Evolutionary conservation across 2,113 vertebrate genomes (phyloP).

Genomic region (Triplophysa siluroides): DNA sequence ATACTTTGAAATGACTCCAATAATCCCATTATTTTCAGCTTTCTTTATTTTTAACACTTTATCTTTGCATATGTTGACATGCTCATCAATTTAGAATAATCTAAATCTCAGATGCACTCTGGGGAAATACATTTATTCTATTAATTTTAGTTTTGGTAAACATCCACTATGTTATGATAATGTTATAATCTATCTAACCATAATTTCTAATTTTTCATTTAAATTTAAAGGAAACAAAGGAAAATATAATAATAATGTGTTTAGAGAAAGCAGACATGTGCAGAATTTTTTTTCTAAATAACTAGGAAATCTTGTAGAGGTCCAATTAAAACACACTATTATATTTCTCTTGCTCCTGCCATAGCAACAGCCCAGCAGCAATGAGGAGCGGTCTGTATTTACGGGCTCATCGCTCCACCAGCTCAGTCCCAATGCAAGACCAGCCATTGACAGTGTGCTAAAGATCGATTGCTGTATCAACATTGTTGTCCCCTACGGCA

Average conservation of each 20-base stretch:
- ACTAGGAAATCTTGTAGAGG: not conserved
- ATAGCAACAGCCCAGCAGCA: not conserved
- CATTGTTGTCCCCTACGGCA: slow-evolving; percentile 50
- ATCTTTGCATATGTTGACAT: too few species aligned
- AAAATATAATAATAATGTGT: not conserved
- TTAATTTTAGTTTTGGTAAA: not conserved
- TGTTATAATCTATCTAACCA: not conserved
- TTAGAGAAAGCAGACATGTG: not conserved
- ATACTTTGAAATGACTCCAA: too few species aligned
- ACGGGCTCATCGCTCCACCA: not conserved
- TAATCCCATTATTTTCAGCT: too few species aligned
- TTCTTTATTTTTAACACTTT: too few species aligned
- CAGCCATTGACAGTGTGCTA: not conserved
- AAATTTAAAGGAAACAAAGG: too few species aligned
- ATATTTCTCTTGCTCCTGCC: not conserved
- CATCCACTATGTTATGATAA: not conserved
- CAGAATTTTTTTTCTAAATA: not conserved
- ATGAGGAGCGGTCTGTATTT: not conserved
- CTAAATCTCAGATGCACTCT: too few species aligned
- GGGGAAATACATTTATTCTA: too few species aligned
- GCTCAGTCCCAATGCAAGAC: not conserved
- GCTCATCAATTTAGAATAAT: too few species aligned
- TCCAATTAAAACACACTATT: slow-evolving; percentile 9
- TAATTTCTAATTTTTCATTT: too few species aligned
- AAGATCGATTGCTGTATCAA: slow-evolving; percentile 50